Percentiles rank a stretch among this genome's conserved stretches.
phyloP scores from a whole-genome alignment of 2,888 invertebrate genomes.

The Nephrotoma appendiculata region DNA sequence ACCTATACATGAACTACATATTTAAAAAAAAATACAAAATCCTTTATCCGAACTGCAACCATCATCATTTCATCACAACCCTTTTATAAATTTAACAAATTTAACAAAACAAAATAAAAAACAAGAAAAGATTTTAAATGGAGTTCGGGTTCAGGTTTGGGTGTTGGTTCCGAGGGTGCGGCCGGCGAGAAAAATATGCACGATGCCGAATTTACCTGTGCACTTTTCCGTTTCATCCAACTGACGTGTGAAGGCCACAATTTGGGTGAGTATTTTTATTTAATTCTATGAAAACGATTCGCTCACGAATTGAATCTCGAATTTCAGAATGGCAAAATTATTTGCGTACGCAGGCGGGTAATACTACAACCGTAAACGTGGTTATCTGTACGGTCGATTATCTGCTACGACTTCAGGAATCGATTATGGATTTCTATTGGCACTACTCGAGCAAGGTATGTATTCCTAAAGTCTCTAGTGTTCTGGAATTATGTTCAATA shows the following conservation, averaged over 20 bases:
- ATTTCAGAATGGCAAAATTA: slow-evolving; percentile 97
- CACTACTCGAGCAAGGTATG: slow-evolving; percentile 89
- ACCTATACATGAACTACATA: neutral
- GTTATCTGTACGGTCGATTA: slow-evolving; percentile 99
- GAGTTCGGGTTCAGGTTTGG: slow-evolving; percentile 44
- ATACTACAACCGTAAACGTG: slow-evolving; percentile 98
- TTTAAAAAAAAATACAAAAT: neutral
- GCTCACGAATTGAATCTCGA: neutral
- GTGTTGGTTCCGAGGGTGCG: slow-evolving; percentile 79
- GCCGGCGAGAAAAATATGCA: slow-evolving; percentile 99
- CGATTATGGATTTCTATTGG: slow-evolving; percentile 99
- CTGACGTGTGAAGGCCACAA: slow-evolving; percentile 99
- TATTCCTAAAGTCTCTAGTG: neutral
- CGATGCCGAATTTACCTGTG: slow-evolving; percentile 97
- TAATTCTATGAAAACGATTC: neutral
- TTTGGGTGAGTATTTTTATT: slow-evolving; percentile 50
- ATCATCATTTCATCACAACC: slow-evolving; percentile 1
- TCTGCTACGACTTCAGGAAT: slow-evolving; percentile 87
- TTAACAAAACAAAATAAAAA: slow-evolving; percentile 9
- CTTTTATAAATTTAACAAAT: slow-evolving; percentile 12
- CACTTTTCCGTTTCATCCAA: slow-evolving; percentile 95
- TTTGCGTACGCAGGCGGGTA: slow-evolving; percentile 94
- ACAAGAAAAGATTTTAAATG: slow-evolving; percentile 32
- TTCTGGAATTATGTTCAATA: neutral
- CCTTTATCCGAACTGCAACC: neutral